Evolutionary conservation across 2,113 vertebrate species (phyloP), one percentile per base, ranked within the genome.

Genomic region (Micromys minutus): DNA sequence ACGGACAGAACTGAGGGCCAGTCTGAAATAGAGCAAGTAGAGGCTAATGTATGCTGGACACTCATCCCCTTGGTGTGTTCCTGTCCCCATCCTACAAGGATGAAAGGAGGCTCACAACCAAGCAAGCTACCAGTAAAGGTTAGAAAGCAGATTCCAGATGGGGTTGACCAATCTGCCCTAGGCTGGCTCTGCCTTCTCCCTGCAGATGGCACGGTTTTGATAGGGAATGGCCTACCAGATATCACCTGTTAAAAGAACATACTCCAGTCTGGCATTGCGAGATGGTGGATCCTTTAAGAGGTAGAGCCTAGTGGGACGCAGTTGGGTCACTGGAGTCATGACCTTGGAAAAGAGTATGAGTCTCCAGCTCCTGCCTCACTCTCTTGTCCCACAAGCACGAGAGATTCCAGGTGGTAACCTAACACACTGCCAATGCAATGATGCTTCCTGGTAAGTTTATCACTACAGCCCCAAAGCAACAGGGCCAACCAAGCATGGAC

Each of bases 1-100:
- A n/a, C n/a, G n/a, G n/a, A n/a, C n/a, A n/a, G n/a, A n/a, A n/a
- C n/a, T n/a, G n/a, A 77, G 50, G 76, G 15, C 34, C 57, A 34
- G 3, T 45, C 72, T 15, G 24, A 71, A 55, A 24, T 24, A 67
- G 29, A 86, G 19, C 34, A 22, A 15, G 31, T 12, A 6, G 79
- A 45, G 17, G 39, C 61, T 36, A 45, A 16, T 36, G 12, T 0
- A 2, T 72, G 45, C 71, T 12, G 4, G 72, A 24, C 29, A 4
- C 57, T 29, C 34, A 3, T 15, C 71, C 65, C n/a, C 1, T 0
- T 8, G 11, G 24, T 13, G 8, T 1, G n/a, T 26, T 9, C 15
- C 2, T 2, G 5, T 21, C 34, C 61, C 26, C 72, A 21, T 67
- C 55, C 65, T 45, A 24, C 87, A 94, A 72, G 59, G 45, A 34